These are phyloP conservation scores for Hedya salicella DNA, from an alignment of 2,888 invertebrate genomes.

Conservation along the genomic window DNA sequence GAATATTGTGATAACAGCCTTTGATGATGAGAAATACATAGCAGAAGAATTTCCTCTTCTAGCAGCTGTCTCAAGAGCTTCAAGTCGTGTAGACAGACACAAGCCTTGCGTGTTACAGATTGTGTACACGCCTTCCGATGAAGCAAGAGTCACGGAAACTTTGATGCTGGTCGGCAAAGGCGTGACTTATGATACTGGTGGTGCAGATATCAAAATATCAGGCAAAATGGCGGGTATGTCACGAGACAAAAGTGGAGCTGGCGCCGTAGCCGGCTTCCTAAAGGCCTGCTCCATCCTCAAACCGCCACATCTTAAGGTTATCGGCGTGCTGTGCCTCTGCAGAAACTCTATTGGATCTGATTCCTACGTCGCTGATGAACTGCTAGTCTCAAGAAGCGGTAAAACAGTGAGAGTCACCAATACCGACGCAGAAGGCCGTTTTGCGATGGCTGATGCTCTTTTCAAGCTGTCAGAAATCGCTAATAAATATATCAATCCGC, in stretches of 20 bases:
- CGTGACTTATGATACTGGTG: constrained; percentile 93
- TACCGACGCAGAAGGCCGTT: constrained; percentile 96
- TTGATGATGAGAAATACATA: constrained; percentile 86
- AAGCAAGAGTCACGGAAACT: constrained; percentile 86
- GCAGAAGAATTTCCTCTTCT: constrained; percentile 91
- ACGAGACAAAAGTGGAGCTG: constrained; percentile 95
- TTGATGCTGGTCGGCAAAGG: constrained; percentile 95
- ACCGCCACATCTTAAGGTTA: constrained; percentile 90
- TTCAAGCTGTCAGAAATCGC: constrained; percentile 80
- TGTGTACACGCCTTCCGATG: constrained; percentile 86
- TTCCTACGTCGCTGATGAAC: constrained; percentile 93
- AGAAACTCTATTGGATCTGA: constrained; percentile 94
- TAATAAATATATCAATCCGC: constrained; percentile 89
- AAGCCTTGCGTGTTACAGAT: constrained; percentile 86
- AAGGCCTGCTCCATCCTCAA: constrained; percentile 89
- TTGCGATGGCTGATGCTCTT: constrained; percentile 95
- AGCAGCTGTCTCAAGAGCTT: constrained; percentile 90
- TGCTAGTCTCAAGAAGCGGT: constrained; percentile 91
- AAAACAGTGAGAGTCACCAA: constrained; percentile 92
- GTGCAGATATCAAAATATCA: constrained; percentile 88
- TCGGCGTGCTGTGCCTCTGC: constrained; percentile 92
- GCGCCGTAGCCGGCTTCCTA: constrained; percentile 95
- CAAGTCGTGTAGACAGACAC: constrained; percentile 87
- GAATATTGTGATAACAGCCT: constrained; percentile 86
- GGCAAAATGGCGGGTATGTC: constrained; percentile 94